phyloP scores from a whole-genome alignment of 2,113 vertebrate genomes.

The Pithys albifrons region DNA sequence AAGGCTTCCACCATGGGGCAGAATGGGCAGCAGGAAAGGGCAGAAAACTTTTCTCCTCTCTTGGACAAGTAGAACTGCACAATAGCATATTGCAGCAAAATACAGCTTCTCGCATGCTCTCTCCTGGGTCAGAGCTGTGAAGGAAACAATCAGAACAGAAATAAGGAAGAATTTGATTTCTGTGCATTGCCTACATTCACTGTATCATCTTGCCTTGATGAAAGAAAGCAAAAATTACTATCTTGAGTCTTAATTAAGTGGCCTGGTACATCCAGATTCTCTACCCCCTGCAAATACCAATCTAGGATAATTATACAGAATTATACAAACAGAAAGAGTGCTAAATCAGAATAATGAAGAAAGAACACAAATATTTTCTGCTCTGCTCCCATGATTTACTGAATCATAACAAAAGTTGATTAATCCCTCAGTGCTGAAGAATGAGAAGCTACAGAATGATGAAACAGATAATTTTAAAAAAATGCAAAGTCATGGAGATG shows the following conservation, averaged over 20 bases:
- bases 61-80: neutral
- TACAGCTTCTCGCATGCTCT: fast-evolving
- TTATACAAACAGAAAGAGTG: neutral
- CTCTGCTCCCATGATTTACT: neutral
- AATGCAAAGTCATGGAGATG: neutral
- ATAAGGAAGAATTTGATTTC: neutral
- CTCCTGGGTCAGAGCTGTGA: neutral
- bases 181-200: neutral
- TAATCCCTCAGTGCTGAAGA: neutral
- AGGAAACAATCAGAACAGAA: neutral
- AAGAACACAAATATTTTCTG: neutral
- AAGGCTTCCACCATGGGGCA: neutral
- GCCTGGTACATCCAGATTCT: neutral
- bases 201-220: neutral
- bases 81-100: neutral
- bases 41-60: neutral
- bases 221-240: neutral
- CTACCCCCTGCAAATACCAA: neutral
- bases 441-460: neutral
- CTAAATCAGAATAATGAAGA: neutral
- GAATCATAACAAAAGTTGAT: neutral
- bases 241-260: neutral
- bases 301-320: neutral
- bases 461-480: neutral
- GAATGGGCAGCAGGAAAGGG: neutral